Evolutionary conservation across 2,113 vertebrate species (phyloP).

Genomic region (Cinclus mexicanus): DNA sequence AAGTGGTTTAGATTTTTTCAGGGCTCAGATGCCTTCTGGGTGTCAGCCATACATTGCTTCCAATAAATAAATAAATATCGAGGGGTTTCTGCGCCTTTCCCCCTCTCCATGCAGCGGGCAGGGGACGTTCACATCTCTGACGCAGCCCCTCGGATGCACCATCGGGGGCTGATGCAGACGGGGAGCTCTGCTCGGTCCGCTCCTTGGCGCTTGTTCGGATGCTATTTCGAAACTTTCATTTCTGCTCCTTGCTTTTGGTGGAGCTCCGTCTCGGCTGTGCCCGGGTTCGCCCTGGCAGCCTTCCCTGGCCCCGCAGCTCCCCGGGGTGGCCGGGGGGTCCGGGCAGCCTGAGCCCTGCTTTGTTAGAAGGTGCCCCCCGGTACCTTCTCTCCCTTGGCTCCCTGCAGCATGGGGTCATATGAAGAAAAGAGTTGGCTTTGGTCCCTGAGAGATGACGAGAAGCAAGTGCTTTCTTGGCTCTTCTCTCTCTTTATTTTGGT

Average conservation of each 20-base stretch:
- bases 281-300: not conserved
- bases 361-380: not conserved
- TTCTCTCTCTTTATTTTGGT: not conserved
- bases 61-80: slow-evolving; percentile 35
- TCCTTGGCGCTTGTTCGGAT: not conserved
- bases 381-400: not conserved
- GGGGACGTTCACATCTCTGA: slow-evolving; percentile 23
- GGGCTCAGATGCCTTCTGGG: slow-evolving; percentile 25
- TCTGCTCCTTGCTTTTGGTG: not conserved
- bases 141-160: not conserved
- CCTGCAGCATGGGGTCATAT: not conserved
- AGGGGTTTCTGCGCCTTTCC: not conserved
- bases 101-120: not conserved
- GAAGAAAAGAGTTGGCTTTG: slow-evolving; percentile 14
- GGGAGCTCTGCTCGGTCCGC: not conserved
- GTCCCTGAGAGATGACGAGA: slow-evolving; percentile 27
- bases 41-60: slow-evolving; percentile 42
- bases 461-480: slow-evolving; percentile 47
- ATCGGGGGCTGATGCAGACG: not conserved
- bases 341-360: not conserved
- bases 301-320: not conserved
- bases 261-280: not conserved
- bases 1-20: not conserved
- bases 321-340: not conserved
- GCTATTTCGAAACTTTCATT: slow-evolving; percentile 48